Base-by-base conservation (phyloP, 2,888 invertebrate genomes). In the Aphelenchoides bicaudatus region DNA sequence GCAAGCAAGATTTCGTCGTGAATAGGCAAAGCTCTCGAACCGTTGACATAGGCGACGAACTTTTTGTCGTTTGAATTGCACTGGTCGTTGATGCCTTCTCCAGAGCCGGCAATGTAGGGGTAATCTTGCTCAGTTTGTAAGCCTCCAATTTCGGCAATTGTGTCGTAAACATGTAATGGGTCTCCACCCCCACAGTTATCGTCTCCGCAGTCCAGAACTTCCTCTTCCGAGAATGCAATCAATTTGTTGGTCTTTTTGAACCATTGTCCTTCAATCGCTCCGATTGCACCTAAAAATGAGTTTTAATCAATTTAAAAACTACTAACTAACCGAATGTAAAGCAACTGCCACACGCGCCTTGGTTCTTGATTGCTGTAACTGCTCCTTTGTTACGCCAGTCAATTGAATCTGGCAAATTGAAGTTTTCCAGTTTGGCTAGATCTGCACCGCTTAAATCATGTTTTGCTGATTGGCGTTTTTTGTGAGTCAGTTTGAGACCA, bases 81-180 rank as follows among this genome's bases (percentile, higher is more conserved):
- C 25, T 39, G 23, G 56, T 29, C 8, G n/a, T 58, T 72, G 72
- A 70, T 80, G 79, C 30, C 82, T 47, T 82, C 82, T 68, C 81
- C 82, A 66, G 75, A 82, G 29, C 83, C 83, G 30, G 83, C 84
- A 30, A 84, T 76, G 70, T 84, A 84, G 52, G 74, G 63, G 69
- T 83, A 84, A 43, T 75, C 67, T 27, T 58, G 25, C 8, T 56
- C 59, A 8, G 16, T 29, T 59, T 59, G 28, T 19, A 59, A 19
- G 2, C 59, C 56, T 2, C 59, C 56, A 10, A 38, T 19, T 23
- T 29, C 25, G n/a, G 29, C 29, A 3, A 59, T 56, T 52, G 23
- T 27, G 16, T 48, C 13, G 13, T 37, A 37, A n/a, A 48, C 49
- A n/a, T 21, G 8, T n/a, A 48, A 19, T n/a, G 49, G 31, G 8